phyloP scores from a whole-genome alignment of 2,113 vertebrate genomes.

The Papio anubis region DNA sequence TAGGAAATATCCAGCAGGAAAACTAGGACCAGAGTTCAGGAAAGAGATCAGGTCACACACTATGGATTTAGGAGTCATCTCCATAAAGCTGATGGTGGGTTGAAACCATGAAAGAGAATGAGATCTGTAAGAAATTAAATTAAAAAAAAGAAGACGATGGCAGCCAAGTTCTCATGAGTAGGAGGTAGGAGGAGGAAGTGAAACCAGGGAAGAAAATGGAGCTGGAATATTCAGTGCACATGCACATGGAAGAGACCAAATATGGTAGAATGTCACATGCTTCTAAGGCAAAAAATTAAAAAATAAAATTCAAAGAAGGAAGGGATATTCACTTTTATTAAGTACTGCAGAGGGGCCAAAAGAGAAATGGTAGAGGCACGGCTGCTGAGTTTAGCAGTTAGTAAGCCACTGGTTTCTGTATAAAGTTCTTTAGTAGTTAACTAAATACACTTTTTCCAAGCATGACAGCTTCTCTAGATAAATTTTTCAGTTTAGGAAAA shows the following conservation, averaged over 20 bases:
- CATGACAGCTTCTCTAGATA: not conserved
- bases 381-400: not conserved
- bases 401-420: conserved; percentile 28
- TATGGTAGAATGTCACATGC: not conserved
- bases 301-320: not conserved
- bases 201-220: not conserved
- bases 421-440: not conserved
- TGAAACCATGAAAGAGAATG: not conserved
- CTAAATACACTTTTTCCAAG: conserved; percentile 17
- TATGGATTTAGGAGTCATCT: not conserved
- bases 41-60: not conserved
- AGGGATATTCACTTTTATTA: not conserved
- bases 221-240: not conserved
- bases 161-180: not conserved
- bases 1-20: conserved; percentile 1
- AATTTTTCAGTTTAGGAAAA: conserved; percentile 35
- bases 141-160: not conserved
- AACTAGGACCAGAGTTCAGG: not conserved
- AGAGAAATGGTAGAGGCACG: not conserved
- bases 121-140: conserved; percentile 31
- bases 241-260: not conserved
- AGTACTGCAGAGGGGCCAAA: not conserved
- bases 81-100: not conserved
- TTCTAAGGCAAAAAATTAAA: not conserved
- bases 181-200: not conserved